phyloP scores from a whole-genome alignment of 1,140 invertebrate genomes.

The Drosophila equinoxialis region DNA sequence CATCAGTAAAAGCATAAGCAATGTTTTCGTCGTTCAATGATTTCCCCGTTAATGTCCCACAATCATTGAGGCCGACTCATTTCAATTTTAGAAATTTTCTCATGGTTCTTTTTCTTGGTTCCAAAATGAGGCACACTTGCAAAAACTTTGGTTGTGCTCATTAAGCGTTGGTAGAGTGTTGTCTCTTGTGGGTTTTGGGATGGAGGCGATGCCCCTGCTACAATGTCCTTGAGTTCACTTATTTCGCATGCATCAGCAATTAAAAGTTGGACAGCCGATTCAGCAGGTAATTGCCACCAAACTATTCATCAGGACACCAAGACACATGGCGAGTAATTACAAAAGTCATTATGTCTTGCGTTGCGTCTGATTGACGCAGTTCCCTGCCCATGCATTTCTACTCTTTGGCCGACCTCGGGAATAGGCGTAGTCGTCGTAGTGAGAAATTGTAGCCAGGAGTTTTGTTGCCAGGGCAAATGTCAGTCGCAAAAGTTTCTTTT shows the following conservation, averaged over 20 bases:
- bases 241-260: constrained; percentile 66
- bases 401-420: background rate
- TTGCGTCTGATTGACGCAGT: constrained; percentile 33
- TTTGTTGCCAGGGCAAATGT: constrained; percentile 37
- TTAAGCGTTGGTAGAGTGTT: background rate
- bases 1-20: background rate
- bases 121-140: constrained; percentile 47
- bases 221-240: constrained; percentile 16
- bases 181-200: background rate
- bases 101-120: constrained; percentile 6
- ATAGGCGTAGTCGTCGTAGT: background rate
- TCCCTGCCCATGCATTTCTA: background rate
- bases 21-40: background rate
- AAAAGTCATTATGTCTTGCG: constrained; percentile 69
- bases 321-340: constrained; percentile 57
- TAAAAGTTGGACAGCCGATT: constrained; percentile 72
- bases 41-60: background rate
- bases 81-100: constrained; percentile 18
- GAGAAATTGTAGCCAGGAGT: constrained; percentile 19
- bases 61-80: constrained; percentile 5
- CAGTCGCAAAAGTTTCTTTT: constrained; percentile 56
- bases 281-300: constrained; percentile 62
- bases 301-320: constrained; percentile 33
- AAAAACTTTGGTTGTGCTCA: constrained; percentile 21
- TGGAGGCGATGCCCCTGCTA: background rate